Conservation (phyloP, 2,888 invertebrate genomes). For the Leptogaster cylindrica region DNA sequence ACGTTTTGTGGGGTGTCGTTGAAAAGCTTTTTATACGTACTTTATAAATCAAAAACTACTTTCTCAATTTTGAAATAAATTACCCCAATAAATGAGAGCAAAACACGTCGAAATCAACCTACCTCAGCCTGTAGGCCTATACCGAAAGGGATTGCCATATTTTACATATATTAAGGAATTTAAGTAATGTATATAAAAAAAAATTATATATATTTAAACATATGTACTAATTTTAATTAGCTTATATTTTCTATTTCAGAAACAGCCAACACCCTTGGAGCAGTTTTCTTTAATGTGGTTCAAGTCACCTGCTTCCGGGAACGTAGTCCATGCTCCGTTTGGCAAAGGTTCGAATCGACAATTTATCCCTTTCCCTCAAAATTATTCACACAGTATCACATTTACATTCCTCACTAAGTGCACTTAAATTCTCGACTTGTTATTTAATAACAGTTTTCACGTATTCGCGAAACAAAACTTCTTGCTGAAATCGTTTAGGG, state of each 20-base stretch:
- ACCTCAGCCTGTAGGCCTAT: no score
- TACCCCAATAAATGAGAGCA: no score
- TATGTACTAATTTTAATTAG: no score
- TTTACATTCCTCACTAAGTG: conserved; percentile 56
- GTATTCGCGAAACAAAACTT: not conserved
- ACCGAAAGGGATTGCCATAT: no score
- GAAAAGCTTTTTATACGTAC: no score
- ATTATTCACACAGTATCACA: conserved; percentile 56
- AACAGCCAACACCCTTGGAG: conserved; percentile 75
- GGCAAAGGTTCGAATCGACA: conserved; percentile 66
- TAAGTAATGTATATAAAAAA: no score
- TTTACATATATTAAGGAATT: no score
- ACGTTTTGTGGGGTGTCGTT: no score
- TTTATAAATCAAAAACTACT: no score
- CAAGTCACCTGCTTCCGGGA: conserved; percentile 76
- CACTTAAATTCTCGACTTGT: conserved; percentile 25
- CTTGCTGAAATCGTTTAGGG: not conserved
- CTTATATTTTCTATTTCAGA: conserved; percentile 56
- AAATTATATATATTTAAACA: no score
- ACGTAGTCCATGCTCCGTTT: conserved; percentile 68
- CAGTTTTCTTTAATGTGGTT: conserved; percentile 76
- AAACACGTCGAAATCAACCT: no score
- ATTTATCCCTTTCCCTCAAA: conserved; percentile 55
- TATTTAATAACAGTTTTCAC: conserved; percentile 27
- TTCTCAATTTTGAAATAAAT: no score